These are phyloP conservation scores for Diachasma alloeum DNA, from an alignment of 1,140 invertebrate species.

Conservation along the genomic window DNA sequence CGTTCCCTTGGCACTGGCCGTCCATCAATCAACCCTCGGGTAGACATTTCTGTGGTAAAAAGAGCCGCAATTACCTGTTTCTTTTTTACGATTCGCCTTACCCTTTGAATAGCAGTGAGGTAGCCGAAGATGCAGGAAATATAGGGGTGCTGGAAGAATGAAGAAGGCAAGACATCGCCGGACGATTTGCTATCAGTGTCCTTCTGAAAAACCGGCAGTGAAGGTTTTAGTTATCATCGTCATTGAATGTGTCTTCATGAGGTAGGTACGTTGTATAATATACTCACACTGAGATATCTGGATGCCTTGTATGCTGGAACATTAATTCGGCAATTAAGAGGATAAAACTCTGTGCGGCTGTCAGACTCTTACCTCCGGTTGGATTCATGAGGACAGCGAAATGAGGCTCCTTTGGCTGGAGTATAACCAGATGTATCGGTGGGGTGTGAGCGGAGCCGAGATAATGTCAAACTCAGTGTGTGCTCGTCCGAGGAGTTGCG, in stretches of 20 bases:
- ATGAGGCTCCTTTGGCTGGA: no score
- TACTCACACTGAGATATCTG: not conserved
- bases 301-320: not conserved
- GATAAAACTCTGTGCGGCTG: conserved; percentile 14
- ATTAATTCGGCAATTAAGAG: conserved; percentile 37
- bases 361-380: no score
- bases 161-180: not conserved
- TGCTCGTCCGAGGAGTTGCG: no score
- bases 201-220: not conserved
- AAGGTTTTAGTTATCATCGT: not conserved
- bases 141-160: not conserved
- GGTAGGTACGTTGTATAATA: not conserved
- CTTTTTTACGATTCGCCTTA: not conserved
- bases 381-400: no score
- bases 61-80: conserved; percentile 36
- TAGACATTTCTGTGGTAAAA: conserved; percentile 34
- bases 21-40: conserved; percentile 39
- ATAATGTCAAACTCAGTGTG: no score
- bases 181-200: not conserved
- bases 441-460: no score
- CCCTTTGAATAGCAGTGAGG: not conserved
- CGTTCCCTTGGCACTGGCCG: conserved; percentile 15
- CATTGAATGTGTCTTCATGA: not conserved
- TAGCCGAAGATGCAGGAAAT: not conserved
- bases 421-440: no score